A percentile compares a stretch with the other conserved stretches of the same genome.
Conservation (phyloP, 2,113 vertebrate species). For the Sardina pilchardus region DNA sequence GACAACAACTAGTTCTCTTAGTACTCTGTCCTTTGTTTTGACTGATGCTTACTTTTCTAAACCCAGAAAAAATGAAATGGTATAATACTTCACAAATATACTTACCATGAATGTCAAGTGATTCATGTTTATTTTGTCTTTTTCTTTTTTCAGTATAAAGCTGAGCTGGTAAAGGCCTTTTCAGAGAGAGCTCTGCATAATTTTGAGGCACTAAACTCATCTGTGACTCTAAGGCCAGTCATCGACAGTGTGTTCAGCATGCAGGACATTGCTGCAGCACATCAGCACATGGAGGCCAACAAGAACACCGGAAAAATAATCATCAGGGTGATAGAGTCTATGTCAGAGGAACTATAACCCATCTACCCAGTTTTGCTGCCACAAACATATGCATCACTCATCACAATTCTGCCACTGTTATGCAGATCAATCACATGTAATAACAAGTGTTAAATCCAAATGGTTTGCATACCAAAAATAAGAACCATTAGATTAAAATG, state of each 20-base stretch:
- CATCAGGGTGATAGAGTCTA: conserved; percentile 51
- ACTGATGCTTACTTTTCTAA: not conserved
- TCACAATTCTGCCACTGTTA: no score
- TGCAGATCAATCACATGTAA: no score
- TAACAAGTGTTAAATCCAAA: no score
- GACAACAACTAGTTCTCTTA: not conserved
- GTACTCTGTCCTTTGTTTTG: not conserved
- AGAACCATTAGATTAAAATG: no score
- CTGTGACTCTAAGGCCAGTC: conserved; percentile 63
- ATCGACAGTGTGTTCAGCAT: conserved; percentile 74
- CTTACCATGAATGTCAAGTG: not conserved
- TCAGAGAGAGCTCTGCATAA: conserved; percentile 62
- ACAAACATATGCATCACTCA: no score
- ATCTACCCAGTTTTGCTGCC: not conserved
- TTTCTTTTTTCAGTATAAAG: conserved; percentile 74
- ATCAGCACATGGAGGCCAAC: conserved; percentile 78
- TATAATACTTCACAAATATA: not conserved
- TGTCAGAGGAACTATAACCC: not conserved
- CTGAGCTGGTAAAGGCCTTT: conserved; percentile 76
- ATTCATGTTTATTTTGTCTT: not conserved
- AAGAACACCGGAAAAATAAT: conserved; percentile 82
- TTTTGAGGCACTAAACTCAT: conserved; percentile 62
- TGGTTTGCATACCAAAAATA: no score
- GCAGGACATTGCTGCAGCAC: conserved; percentile 71
- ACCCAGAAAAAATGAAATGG: not conserved